Evolutionary conservation across 2,888 invertebrate species (phyloP), one percentile per base, ranked within the genome.

Genomic region (Leptarthrus brevirostris): DNA sequence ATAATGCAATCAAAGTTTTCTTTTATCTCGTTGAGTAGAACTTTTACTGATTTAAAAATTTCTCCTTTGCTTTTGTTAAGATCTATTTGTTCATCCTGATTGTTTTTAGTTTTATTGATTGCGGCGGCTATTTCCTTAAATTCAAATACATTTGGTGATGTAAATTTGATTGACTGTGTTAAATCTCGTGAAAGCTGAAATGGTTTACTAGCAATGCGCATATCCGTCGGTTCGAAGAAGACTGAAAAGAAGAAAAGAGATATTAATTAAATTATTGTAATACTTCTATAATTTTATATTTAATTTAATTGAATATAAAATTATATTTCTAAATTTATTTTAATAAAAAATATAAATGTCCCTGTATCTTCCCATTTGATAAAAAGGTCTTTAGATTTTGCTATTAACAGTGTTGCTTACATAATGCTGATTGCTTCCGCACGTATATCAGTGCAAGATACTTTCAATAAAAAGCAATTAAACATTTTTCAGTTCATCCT

Each of bases 161-260:
- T 88, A 78, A 91, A 89, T 36, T 83, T 82, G 12, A 85, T 85
- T 74, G 81, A 77, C 4, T 79, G 77, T 0, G 81, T 81, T 0
- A 83, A 76, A 1, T 77, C 69, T 1, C 40, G 14, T 0, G 77
- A 52, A n/a, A 83, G 75, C 0, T 83, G 79, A 76, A 95, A 91
- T 22, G 92, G 90, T 83, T 93, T 94, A 0, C 85, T 83, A 0
- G 94, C 92, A 81, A 93, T 92, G 78, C 89, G 87, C 79, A 90
- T 86, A 80, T 96, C 96, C 0, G 96, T 96, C 0, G 96, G 95
- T 82, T 97, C 97, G 82, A 91, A 96, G 87, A 95, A 94, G 5
- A 95, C 95, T 91, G 88, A 77, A 90, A 91, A 80, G 83, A 83
- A 81, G 79, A 78, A 47, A 5, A 47, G 14, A 14, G 0, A n/a